Evolutionary conservation across 2,888 invertebrate genomes (phyloP).

Genomic region (Agrochola circellaris): DNA sequence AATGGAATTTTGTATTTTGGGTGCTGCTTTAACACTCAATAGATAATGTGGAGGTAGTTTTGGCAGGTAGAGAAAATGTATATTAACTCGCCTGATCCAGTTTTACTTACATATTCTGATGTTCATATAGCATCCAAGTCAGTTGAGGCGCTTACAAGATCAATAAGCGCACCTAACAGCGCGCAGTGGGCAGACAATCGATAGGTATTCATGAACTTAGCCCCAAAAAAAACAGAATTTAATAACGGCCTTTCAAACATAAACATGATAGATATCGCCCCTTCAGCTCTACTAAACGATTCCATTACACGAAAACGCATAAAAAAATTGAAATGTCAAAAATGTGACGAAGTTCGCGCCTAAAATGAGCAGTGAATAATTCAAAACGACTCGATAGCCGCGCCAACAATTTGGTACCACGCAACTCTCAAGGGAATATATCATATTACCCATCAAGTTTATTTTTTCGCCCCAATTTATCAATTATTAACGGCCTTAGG

Average conservation of each 20-base stretch:
- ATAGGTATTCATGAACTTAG: too few relatives aligned
- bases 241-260: neutral
- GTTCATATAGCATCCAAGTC: neutral
- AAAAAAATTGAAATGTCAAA: slow-evolving; percentile 48
- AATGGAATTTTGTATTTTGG: neutral
- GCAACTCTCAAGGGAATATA: slow-evolving; percentile 52
- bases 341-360: slow-evolving; percentile 48
- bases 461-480: slow-evolving; percentile 77
- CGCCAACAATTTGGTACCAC: slow-evolving; percentile 48
- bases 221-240: neutral
- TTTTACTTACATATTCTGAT: neutral
- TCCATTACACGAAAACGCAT: slow-evolving; percentile 22
- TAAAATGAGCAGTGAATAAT: slow-evolving; percentile 52
- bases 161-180: neutral
- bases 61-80: too few relatives aligned
- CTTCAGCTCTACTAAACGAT: slow-evolving; percentile 10
- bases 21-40: neutral
- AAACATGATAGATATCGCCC: slow-evolving; percentile 17
- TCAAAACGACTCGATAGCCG: slow-evolving; percentile 31
- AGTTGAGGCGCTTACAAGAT: neutral
- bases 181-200: neutral
- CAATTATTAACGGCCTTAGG: slow-evolving; percentile 73
- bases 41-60: neutral
- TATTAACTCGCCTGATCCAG: neutral
- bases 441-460: slow-evolving; percentile 68